Evolutionary conservation across 2,888 invertebrate species (phyloP).

Genomic region (Deroplatys truncata): DNA sequence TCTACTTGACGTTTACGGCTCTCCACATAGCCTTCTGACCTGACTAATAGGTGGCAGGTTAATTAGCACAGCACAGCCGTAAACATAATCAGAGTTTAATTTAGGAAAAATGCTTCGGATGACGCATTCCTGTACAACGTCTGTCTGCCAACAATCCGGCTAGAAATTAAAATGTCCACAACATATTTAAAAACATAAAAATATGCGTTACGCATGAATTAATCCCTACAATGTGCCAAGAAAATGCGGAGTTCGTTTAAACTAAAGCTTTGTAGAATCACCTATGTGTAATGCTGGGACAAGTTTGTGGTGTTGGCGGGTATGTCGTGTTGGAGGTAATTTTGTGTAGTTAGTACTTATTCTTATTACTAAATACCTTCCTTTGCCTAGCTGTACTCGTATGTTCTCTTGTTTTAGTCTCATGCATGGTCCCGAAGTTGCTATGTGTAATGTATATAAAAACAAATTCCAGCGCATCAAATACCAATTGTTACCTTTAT

Average conservation of each 20-base stretch:
- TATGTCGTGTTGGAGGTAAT: too few species aligned
- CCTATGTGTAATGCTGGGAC: too few species aligned
- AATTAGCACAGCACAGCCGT: neutral
- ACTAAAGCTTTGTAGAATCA: neutral
- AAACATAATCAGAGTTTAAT: neutral
- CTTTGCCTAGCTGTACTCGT: too few species aligned
- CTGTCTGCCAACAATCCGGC: neutral
- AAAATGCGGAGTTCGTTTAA: neutral
- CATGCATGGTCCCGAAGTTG: too few species aligned
- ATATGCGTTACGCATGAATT: neutral
- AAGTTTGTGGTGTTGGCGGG: too few species aligned
- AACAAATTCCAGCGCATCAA: too few species aligned
- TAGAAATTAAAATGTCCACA: neutral
- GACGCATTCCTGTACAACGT: neutral
- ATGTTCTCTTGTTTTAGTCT: too few species aligned
- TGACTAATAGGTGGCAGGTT: neutral
- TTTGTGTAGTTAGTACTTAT: too few species aligned
- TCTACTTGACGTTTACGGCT: neutral
- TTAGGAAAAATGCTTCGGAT: neutral
- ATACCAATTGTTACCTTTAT: too few species aligned
- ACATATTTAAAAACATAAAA: neutral
- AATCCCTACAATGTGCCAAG: neutral
- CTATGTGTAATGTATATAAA: too few species aligned
- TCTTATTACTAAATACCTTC: too few species aligned
- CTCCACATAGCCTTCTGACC: neutral